Percentiles rank a stretch among this genome's conserved stretches.
These are phyloP conservation scores for Sipha flava DNA, from an alignment of 1,140 invertebrate species.

Conservation along the genomic window DNA sequence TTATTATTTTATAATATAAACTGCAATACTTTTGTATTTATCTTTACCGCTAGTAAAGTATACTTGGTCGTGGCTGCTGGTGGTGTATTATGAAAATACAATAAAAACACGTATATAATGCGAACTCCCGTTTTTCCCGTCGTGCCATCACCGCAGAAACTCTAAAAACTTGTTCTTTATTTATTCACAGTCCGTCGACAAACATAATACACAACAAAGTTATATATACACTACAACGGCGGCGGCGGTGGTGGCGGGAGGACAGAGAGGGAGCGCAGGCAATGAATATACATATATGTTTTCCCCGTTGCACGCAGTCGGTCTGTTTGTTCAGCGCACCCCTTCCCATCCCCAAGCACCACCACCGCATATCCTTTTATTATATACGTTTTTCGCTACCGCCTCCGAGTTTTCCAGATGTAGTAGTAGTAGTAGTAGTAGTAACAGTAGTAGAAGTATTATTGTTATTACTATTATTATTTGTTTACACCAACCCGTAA, in stretches of 20 bases:
- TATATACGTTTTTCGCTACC: slow-evolving; percentile 4
- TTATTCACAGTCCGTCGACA: slow-evolving; percentile 21
- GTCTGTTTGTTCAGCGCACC: not conserved
- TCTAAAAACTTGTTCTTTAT: slow-evolving; percentile 18
- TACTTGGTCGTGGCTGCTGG: not conserved
- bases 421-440: too few species aligned
- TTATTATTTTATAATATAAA: not conserved
- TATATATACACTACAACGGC: not conserved
- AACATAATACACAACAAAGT: slow-evolving; percentile 15
- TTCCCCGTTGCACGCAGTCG: not conserved
- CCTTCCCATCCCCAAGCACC: too few species aligned
- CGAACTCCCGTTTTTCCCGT: not conserved
- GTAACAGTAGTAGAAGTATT: not conserved
- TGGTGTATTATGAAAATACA: not conserved
- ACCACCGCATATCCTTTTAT: not conserved
- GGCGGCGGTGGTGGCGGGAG: not conserved
- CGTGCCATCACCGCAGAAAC: not conserved
- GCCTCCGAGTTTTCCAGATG: not conserved
- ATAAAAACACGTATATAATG: slow-evolving; percentile 20
- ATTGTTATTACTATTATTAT: slow-evolving; percentile 18
- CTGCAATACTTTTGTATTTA: not conserved
- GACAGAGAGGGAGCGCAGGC: not conserved
- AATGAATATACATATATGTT: not conserved
- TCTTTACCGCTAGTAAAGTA: not conserved
- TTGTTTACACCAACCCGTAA: slow-evolving; percentile 14